phyloP scores from a whole-genome alignment of 2,888 invertebrate species.

The Lasius platythorax region DNA sequence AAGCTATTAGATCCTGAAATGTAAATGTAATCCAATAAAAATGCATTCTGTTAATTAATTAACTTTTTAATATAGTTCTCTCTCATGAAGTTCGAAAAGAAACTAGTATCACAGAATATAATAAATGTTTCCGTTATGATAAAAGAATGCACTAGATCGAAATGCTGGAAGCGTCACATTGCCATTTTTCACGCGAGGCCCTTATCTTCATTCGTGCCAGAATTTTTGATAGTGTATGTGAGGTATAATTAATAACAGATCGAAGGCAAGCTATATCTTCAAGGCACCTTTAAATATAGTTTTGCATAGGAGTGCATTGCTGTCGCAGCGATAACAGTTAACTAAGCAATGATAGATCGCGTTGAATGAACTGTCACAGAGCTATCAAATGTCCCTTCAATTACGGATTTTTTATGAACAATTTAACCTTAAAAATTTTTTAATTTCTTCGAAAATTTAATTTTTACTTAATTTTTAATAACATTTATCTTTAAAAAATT shows the following conservation, averaged over 20 bases:
- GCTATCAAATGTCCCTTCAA: neutral
- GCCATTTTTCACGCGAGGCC: slow-evolving; percentile 27
- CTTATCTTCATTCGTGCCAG: slow-evolving; percentile 39
- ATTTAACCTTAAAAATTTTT: slow-evolving; percentile 4
- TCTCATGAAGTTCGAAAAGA: neutral
- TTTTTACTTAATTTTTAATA: neutral
- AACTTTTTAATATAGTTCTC: neutral
- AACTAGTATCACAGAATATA: neutral
- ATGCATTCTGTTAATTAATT: neutral
- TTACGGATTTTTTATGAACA: neutral
- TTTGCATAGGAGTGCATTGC: slow-evolving; percentile 1
- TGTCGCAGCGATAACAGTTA: slow-evolving; percentile 29
- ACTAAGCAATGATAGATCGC: slow-evolving; percentile 20
- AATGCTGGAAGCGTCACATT: slow-evolving; percentile 14
- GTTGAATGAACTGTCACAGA: slow-evolving; percentile 17
- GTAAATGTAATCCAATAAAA: neutral
- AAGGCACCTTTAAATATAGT: slow-evolving; percentile 39
- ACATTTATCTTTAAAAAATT: neutral
- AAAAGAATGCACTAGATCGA: slow-evolving; percentile 19
- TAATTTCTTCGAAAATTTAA: neutral
- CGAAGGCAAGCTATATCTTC: slow-evolving; percentile 34
- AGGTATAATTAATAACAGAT: slow-evolving; percentile 52
- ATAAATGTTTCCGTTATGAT: neutral
- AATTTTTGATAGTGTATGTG: slow-evolving; percentile 28
- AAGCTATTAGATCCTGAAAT: neutral